Evolutionary conservation across 2,888 invertebrate species (phyloP).

Genomic region (Cheilosia soror): DNA sequence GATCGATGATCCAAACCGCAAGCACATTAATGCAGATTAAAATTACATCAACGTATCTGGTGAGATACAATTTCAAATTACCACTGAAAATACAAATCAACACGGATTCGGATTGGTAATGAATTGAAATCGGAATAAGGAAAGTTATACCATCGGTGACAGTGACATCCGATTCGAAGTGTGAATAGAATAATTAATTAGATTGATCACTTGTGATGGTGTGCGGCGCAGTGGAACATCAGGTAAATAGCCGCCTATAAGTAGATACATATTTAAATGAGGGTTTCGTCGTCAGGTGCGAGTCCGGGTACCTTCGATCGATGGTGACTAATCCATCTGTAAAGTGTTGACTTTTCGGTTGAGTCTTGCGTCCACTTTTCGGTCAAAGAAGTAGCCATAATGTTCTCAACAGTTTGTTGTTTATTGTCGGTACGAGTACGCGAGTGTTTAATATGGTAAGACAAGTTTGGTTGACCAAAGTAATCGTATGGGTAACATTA

Average conservation of each 20-base stretch:
- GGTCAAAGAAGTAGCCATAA: slow-evolving; percentile 2
- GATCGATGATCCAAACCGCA: slow-evolving; percentile 7
- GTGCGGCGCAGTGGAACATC: not conserved
- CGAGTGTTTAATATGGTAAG: too few relatives aligned
- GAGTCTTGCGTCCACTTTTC: not conserved
- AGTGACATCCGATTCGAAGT: slow-evolving; percentile 62
- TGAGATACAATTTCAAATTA: slow-evolving; percentile 46
- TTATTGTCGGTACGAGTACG: not conserved
- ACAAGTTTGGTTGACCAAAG: not conserved
- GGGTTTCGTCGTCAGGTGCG: too few relatives aligned
- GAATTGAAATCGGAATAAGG: slow-evolving; percentile 63
- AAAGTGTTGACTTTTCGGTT: not conserved
- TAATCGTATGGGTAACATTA: slow-evolving; percentile 28
- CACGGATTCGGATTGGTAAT: slow-evolving; percentile 50
- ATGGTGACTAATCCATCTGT: slow-evolving; percentile 30
- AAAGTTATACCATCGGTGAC: slow-evolving; percentile 49
- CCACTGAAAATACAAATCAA: slow-evolving; percentile 52
- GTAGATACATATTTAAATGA: too few relatives aligned
- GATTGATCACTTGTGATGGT: not conserved
- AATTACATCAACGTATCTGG: slow-evolving; percentile 20
- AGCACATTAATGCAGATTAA: slow-evolving; percentile 24
- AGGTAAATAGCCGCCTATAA: not conserved
- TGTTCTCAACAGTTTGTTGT: not conserved
- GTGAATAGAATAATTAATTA: slow-evolving; percentile 54
- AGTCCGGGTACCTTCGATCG: not conserved